phyloP scores from a whole-genome alignment of 2,888 invertebrate genomes.

The Augochlorella aurata region DNA sequence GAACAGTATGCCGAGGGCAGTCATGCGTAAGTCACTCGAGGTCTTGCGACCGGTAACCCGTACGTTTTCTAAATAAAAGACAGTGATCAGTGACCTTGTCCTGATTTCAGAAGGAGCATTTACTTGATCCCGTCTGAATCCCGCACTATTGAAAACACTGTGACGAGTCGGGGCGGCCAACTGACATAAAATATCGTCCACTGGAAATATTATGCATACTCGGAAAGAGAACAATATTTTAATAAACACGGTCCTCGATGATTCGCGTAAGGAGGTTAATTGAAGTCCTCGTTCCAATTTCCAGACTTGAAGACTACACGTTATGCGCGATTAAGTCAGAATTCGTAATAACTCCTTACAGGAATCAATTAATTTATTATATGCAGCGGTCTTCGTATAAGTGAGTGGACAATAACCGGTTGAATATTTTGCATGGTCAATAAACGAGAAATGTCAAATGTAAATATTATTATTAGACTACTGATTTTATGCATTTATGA shows the following conservation, averaged over 20 bases:
- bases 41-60: constrained; percentile 18
- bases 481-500: no score
- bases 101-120: constrained; percentile 8
- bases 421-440: neutral
- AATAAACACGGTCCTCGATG: constrained; percentile 29
- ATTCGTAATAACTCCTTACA: neutral
- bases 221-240: neutral
- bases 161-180: neutral
- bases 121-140: constrained; percentile 9
- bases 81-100: constrained; percentile 38
- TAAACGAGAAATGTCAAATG: neutral
- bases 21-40: constrained; percentile 13
- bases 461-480: no score
- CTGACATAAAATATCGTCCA: neutral
- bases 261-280: constrained; percentile 46
- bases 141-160: neutral
- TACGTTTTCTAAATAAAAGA: constrained; percentile 17
- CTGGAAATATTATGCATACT: neutral
- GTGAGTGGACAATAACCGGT: neutral
- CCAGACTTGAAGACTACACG: constrained; percentile 12
- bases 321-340: neutral
- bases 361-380: constrained; percentile 6
- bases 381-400: neutral
- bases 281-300: constrained; percentile 41
- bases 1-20: constrained; percentile 3